These are phyloP conservation scores for Rapana venosa DNA, from an alignment of 2,888 invertebrate species.

Conservation along the genomic window DNA sequence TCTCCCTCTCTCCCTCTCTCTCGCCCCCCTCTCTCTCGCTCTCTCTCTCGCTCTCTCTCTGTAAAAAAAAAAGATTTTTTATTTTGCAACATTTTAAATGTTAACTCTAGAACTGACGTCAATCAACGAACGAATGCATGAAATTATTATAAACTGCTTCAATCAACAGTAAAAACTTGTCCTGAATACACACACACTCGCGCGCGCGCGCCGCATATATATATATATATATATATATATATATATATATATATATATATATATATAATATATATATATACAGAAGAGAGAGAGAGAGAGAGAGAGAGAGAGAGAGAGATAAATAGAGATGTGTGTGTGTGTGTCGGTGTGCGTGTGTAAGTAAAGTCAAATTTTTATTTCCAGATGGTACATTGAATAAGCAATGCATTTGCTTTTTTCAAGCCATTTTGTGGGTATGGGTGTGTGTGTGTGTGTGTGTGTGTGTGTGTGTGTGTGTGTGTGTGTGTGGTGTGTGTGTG, in stretches of 20 bases:
- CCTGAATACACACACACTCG: too few species aligned
- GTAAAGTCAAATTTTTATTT: neutral
- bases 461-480: neutral
- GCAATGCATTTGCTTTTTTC: too few species aligned
- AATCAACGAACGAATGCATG: too few species aligned
- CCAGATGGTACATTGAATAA: too few species aligned
- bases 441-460: neutral
- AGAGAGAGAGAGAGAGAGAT: slow-evolving; percentile 16
- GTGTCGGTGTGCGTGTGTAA: neutral
- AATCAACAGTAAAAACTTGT: too few species aligned
- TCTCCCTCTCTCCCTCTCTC: neutral
- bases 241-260: neutral
- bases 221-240: too few species aligned
- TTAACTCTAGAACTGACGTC: too few species aligned
- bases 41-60: too few species aligned
- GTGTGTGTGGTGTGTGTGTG: too few species aligned
- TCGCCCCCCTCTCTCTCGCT: neutral
- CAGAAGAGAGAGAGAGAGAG: neutral
- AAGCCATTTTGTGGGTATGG: neutral
- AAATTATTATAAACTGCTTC: too few species aligned
- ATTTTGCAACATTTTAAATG: too few species aligned
- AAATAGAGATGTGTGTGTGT: neutral
- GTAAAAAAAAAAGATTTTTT: neutral
- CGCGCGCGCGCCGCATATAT: too few species aligned
- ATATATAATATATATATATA: neutral